Evolutionary conservation across 2,888 invertebrate genomes (phyloP).

Genomic region (Stenotaenia linearis): DNA sequence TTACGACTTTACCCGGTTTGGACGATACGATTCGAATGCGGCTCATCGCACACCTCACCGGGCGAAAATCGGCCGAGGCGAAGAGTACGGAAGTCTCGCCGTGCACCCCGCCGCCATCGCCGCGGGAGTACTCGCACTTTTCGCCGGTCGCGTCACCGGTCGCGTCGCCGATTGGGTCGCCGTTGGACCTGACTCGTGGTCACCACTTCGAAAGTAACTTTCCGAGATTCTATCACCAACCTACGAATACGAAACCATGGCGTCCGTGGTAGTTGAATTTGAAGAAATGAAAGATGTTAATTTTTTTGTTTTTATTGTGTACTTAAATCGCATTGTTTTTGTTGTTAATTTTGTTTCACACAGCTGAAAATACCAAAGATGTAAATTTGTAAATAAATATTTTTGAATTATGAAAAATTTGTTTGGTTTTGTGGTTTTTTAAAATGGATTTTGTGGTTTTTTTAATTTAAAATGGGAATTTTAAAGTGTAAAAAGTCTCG

Average conservation of each 20-base stretch:
- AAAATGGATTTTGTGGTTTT: not conserved
- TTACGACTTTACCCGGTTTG: constrained; percentile 77
- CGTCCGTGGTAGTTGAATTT: not conserved
- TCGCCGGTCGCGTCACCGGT: not conserved
- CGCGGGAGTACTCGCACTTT: not conserved
- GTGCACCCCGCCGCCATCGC: constrained; percentile 13
- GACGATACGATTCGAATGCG: constrained; percentile 77
- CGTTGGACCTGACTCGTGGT: not conserved
- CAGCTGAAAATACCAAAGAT: constrained; percentile 19
- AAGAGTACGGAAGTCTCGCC: not conserved
- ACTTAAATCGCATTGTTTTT: not conserved
- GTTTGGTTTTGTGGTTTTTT: not conserved
- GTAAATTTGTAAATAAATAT: constrained; percentile 14
- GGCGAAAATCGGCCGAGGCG: constrained; percentile 49
- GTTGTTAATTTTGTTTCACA: not conserved
- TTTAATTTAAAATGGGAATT: not conserved
- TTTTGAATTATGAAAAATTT: not conserved
- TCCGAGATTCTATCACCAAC: not conserved
- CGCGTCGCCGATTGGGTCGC: not conserved
- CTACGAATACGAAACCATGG: not conserved
- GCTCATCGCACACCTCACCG: constrained; percentile 83
- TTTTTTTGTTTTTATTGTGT: not conserved
- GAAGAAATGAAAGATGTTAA: not conserved
- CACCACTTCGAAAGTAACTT: not conserved
- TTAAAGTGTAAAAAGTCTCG: too few relatives aligned